Evolutionary conservation across 1,140 invertebrate genomes (phyloP).

Genomic region (Sitophilus oryzae): DNA sequence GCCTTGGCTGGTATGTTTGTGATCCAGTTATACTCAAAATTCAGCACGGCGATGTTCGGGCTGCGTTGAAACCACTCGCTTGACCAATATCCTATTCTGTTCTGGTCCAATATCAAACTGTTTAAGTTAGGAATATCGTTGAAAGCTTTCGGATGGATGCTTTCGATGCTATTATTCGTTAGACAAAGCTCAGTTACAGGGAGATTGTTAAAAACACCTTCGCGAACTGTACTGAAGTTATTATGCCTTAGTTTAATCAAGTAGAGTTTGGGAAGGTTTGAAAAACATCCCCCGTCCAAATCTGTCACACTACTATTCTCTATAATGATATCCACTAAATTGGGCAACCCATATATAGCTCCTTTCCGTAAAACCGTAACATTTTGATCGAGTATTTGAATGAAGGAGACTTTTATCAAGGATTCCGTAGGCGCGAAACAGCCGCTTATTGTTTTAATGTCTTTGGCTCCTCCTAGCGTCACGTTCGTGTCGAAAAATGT

Average conservation of each 20-base stretch:
- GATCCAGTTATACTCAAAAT: slow-evolving; percentile 37
- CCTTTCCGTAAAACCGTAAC: slow-evolving; percentile 35
- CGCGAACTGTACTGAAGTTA: slow-evolving; percentile 30
- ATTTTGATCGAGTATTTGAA: slow-evolving; percentile 37
- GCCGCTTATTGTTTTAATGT: slow-evolving; percentile 34
- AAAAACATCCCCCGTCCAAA: slow-evolving; percentile 35
- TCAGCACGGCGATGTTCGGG: slow-evolving; percentile 34
- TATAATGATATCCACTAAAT: slow-evolving; percentile 35
- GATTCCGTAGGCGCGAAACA: slow-evolving; percentile 36
- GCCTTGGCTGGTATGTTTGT: slow-evolving; percentile 28
- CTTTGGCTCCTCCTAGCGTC: slow-evolving; percentile 33
- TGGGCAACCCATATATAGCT: slow-evolving; percentile 34
- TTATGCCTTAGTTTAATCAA: slow-evolving; percentile 35
- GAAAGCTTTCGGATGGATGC: slow-evolving; percentile 34
- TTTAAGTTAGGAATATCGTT: slow-evolving; percentile 36
- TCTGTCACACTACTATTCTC: slow-evolving; percentile 34
- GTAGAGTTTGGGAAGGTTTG: slow-evolving; percentile 33
- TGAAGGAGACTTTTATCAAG: slow-evolving; percentile 33
- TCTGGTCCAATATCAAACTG: slow-evolving; percentile 35
- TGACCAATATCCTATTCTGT: slow-evolving; percentile 33
- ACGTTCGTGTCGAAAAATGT: slow-evolving; percentile 35
- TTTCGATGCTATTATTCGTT: slow-evolving; percentile 36
- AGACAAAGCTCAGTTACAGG: slow-evolving; percentile 33
- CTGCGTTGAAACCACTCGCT: slow-evolving; percentile 35
- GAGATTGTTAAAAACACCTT: slow-evolving; percentile 39